A percentile compares a stretch with the other conserved stretches of the same genome.
Evolutionary conservation across 64 coral and sea anemone species (phyloP).

Genomic region (Stichodactyla helianthus): DNA sequence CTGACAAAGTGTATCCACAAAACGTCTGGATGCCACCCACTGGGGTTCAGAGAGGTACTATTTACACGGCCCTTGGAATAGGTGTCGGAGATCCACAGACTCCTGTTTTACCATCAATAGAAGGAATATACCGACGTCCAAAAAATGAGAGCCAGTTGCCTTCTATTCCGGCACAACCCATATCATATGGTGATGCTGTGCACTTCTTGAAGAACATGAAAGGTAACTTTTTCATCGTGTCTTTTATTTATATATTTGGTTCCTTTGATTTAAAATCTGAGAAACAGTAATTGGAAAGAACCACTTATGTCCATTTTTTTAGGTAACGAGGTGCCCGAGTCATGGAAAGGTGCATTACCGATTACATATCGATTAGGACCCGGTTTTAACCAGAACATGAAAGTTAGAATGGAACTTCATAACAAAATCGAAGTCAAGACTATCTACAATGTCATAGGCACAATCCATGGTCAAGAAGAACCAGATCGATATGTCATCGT

Average conservation of each 20-base stretch:
- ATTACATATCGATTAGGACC: conserved; percentile 46
- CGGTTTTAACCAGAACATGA: conserved; percentile 19
- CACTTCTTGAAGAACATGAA: conserved; percentile 36
- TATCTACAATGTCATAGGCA: conserved; percentile 63
- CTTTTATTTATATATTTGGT: no score
- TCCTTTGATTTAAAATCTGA: no score
- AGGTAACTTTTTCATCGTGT: not conserved
- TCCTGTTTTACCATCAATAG: conserved; percentile 38
- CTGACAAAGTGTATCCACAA: conserved; percentile 31
- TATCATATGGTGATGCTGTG: conserved; percentile 40
- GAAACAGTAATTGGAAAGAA: no score
- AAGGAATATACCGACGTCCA: conserved; percentile 31
- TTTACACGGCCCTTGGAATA: conserved; percentile 19
- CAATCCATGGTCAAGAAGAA: conserved; percentile 51
- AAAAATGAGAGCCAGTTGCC: conserved; percentile 31
- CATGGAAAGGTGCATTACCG: conserved; percentile 40
- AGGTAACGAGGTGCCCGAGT: conserved; percentile 32
- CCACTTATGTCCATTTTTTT: not conserved
- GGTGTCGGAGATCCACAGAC: conserved; percentile 45
- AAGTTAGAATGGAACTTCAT: conserved; percentile 52
- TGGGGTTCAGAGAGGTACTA: conserved; percentile 40
- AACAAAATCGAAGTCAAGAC: conserved; percentile 32
- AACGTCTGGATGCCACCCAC: conserved; percentile 41
- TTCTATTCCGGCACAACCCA: conserved; percentile 37
- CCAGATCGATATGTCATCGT: conserved; percentile 58